Evolutionary conservation across 1,140 invertebrate species (phyloP).

Genomic region (Diachasmimorpha longicaudata): DNA sequence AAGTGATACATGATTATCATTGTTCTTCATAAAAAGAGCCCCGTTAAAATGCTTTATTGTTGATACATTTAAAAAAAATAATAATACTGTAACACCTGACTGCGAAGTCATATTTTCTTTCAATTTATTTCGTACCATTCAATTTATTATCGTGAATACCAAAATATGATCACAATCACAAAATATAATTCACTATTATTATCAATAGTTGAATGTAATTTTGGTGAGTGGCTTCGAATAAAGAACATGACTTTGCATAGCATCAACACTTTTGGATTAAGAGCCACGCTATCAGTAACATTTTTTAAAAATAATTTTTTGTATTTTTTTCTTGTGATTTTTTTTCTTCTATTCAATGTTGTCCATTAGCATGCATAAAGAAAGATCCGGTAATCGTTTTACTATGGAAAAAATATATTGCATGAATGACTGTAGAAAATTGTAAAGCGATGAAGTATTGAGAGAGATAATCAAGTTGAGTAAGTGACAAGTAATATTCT

Average conservation of each 20-base stretch:
- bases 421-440: conserved; percentile 21
- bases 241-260: neutral
- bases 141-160: no score
- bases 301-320: neutral
- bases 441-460: neutral
- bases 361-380: conserved; percentile 19
- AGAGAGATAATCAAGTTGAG: neutral
- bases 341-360: neutral
- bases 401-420: neutral
- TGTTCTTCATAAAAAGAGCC: no score
- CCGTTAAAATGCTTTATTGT: no score
- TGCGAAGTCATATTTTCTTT: no score
- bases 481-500: neutral
- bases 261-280: neutral
- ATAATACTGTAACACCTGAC: no score
- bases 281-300: neutral
- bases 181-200: no score
- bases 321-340: no score
- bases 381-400: conserved; percentile 10
- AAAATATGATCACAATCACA: neutral
- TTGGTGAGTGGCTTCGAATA: neutral
- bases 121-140: no score
- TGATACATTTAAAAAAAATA: no score
- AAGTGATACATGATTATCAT: no score
- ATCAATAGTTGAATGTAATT: neutral